phyloP scores from a whole-genome alignment of 1,140 invertebrate genomes.

The Caenorhabditis inopinata region DNA sequence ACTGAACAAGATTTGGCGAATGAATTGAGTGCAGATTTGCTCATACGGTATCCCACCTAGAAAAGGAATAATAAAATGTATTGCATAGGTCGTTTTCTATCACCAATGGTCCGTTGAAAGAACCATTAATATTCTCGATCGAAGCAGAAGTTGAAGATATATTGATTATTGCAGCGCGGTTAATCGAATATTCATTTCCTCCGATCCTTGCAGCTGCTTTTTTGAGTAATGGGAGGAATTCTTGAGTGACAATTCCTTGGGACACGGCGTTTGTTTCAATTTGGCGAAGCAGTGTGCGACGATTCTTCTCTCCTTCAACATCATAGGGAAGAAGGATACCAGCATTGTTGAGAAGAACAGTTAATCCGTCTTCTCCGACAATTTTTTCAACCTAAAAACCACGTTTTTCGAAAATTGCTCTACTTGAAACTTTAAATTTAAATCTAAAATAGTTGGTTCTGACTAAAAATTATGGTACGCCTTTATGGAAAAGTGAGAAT shows the following conservation, averaged over 20 bases:
- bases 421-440: too few species aligned
- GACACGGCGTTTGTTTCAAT: constrained; percentile 40
- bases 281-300: neutral
- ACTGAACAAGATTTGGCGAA: constrained; percentile 33
- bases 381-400: constrained; percentile 35
- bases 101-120: neutral
- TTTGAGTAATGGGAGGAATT: constrained; percentile 45
- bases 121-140: constrained; percentile 37
- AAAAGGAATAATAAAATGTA: neutral
- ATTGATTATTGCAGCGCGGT: constrained; percentile 42
- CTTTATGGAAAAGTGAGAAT: too few species aligned
- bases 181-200: constrained; percentile 14
- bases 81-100: too few species aligned
- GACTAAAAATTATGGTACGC: too few species aligned
- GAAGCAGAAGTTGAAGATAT: constrained; percentile 38
- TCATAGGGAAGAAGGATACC: constrained; percentile 33
- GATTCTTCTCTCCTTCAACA: neutral
- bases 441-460: too few species aligned
- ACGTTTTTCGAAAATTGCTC: neutral
- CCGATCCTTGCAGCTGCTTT: constrained; percentile 6
- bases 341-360: constrained; percentile 47
- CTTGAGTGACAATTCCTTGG: constrained; percentile 37
- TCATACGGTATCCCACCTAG: constrained; percentile 35
- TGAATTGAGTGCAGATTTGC: constrained; percentile 41
- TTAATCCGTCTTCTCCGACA: constrained; percentile 35